Base-by-base conservation (phyloP, 1,140 invertebrate species). In the Ladona fulva region DNA sequence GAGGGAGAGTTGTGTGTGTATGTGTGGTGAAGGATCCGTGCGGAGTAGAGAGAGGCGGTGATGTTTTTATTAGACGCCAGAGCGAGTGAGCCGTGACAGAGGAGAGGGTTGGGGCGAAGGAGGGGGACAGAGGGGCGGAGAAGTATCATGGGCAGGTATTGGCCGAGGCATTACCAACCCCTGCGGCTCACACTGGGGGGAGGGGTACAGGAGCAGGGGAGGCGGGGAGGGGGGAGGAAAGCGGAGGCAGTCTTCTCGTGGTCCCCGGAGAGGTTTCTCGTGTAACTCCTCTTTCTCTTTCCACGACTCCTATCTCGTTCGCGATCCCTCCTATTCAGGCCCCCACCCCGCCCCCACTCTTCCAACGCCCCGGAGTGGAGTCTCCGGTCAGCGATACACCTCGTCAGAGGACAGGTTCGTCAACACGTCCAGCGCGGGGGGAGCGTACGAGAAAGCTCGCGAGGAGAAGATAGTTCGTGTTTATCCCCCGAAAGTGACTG, bases 1-100 rank as follows among this genome's bases (percentile, higher is more conserved):
- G 44, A 19, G n/a, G n/a, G 44, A 52, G 44, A 19, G 52, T 19
- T 22, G 52, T 66, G 52, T 52, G 44, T 66, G 52, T 66, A 66
- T 66, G 52, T 66, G 52, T 12, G 52, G 52, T 66, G 29, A 66
- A 66, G 52, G 52, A 66, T 66, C 52, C 52, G 14, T 66, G 52
- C n/a, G 52, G 52, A 52, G 19, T 10, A 52, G 44, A 52, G 44
- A 22, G 52, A 66, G 52, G 52, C 52, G 52, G 52, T 66, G 52
- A 66, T 66, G 52, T 66, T 66, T 66, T 66, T 66, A 66, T 66
- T 66, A 66, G 52, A 66, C 52, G 52, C 52, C n/a, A 22, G 52
- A 66, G n/a, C n/a, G 52, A 22, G 52, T 22, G 52, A 66, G 52
- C 52, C n/a, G 16, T 66, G 52, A 16, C 52, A 16, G 52, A 19